A percentile compares a stretch with the other conserved stretches of the same genome.
Evolutionary conservation across 2,797 vertebrate species (phyloP).

Genomic region (Muscicapa comitata): DNA sequence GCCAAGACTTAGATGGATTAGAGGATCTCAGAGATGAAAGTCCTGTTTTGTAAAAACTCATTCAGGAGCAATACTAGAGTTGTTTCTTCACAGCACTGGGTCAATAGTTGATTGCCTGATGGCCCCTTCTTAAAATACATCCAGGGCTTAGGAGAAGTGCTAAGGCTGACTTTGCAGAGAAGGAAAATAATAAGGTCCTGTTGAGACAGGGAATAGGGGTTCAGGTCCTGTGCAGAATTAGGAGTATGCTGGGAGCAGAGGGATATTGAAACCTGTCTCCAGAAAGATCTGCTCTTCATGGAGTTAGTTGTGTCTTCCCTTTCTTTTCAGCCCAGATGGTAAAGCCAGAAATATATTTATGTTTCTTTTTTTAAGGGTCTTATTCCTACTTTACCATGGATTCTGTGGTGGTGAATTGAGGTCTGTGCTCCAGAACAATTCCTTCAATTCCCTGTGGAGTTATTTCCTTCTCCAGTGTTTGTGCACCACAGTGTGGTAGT

Average conservation of each 20-base stretch:
- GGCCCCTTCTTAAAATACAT: background rate
- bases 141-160: background rate
- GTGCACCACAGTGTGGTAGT: constrained; percentile 6
- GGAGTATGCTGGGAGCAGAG: background rate
- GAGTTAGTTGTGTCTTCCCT: background rate
- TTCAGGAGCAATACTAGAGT: background rate
- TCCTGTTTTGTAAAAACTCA: background rate
- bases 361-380: background rate
- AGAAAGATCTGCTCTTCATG: background rate
- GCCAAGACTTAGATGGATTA: background rate
- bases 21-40: background rate
- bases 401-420: background rate
- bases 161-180: background rate
- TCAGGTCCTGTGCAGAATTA: background rate
- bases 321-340: background rate
- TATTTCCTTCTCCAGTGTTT: background rate
- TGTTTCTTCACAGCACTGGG: background rate
- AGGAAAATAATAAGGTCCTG: background rate
- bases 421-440: background rate
- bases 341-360: background rate
- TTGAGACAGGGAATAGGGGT: background rate
- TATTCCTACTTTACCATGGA: background rate
- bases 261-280: background rate
- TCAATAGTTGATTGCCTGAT: background rate
- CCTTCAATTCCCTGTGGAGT: background rate